These are phyloP conservation scores for Ardeotis arabs DNA, from an alignment of 2,113 vertebrate species.

Conservation along the genomic window DNA sequence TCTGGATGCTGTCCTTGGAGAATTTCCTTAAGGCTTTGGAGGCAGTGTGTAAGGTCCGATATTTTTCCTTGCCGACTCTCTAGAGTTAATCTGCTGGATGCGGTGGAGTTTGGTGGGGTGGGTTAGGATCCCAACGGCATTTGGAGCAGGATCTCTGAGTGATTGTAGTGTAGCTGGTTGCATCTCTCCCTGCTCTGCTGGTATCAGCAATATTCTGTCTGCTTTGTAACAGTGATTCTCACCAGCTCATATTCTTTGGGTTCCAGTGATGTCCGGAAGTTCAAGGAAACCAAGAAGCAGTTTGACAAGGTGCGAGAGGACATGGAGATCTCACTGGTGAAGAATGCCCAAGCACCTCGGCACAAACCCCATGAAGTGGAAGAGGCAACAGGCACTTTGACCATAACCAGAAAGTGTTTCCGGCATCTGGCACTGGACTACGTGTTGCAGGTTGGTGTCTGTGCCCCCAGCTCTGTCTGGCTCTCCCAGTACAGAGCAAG, in stretches of 20 bases:
- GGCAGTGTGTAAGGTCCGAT: background rate
- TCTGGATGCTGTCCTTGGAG: background rate
- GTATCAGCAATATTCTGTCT: background rate
- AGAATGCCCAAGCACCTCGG: slow-evolving; percentile 93
- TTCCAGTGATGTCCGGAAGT: slow-evolving; percentile 91
- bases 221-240: background rate
- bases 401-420: slow-evolving; percentile 93
- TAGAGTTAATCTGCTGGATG: background rate
- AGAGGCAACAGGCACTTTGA: slow-evolving; percentile 88
- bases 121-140: background rate
- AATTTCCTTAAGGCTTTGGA: background rate
- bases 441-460: slow-evolving; percentile 87
- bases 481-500: background rate
- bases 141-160: background rate
- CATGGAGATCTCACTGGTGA: slow-evolving; percentile 93
- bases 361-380: slow-evolving; percentile 96
- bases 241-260: background rate
- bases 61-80: background rate
- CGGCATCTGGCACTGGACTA: slow-evolving; percentile 94
- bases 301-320: slow-evolving; percentile 94
- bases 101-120: background rate
- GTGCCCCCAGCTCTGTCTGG: background rate
- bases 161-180: too few species aligned
- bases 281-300: slow-evolving; percentile 99
- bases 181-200: background rate